phyloP scores from a whole-genome alignment of 2,797 vertebrate genomes.

The Chloroceryle inda region DNA sequence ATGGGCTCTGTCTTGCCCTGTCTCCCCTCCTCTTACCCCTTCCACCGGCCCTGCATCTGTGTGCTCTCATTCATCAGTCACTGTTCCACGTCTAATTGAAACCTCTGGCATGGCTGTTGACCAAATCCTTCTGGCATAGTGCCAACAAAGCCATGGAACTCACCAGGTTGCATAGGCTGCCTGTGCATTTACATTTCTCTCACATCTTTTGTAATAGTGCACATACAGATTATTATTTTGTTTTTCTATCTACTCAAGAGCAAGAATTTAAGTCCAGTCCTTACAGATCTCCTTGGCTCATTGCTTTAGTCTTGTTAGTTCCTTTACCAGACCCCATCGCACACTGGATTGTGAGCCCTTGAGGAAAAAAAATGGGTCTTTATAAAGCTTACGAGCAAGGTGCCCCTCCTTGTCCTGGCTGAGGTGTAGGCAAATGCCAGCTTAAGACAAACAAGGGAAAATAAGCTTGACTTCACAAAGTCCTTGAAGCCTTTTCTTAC shows the following conservation, averaged over 20 bases:
- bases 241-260: neutral
- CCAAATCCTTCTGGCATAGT: neutral
- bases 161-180: neutral
- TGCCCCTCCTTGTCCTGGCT: neutral
- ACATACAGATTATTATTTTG: neutral
- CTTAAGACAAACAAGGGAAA: conserved; percentile 37
- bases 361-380: neutral
- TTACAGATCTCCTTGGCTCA: neutral
- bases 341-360: neutral
- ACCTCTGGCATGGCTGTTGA: fast-evolving
- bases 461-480: conserved; percentile 43
- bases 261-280: neutral
- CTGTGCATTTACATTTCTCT: neutral
- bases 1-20: neutral
- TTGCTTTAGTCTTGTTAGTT: neutral
- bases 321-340: neutral
- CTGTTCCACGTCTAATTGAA: neutral
- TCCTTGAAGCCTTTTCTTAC: conserved; percentile 32
- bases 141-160: neutral
- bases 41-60: neutral
- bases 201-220: neutral
- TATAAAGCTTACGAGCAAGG: conserved; percentile 28
- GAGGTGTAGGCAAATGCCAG: neutral
- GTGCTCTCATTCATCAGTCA: neutral
- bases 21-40: neutral